Evolutionary conservation across 2,888 invertebrate species (phyloP), one percentile per base, ranked within the genome.

Genomic region (Drosophila neotestacea): DNA sequence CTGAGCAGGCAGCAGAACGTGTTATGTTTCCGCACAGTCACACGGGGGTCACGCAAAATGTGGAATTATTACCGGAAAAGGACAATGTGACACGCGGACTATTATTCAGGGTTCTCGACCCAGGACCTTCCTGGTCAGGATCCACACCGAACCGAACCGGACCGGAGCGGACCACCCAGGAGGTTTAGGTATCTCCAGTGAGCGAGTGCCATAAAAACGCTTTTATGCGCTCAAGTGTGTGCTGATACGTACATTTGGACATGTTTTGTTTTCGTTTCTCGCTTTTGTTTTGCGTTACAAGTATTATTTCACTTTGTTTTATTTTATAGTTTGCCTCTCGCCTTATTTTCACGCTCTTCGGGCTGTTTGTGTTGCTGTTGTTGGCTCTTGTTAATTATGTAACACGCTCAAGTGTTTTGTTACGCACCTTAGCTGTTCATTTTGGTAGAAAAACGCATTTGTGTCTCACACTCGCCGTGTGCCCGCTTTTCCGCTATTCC

Each of bases 311-410:
- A 55, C 47, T 66, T 71, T 84, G 72, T 64, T 82, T 88, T 75
- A 78, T 85, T 86, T 88, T 83, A 83, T 85, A 86, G 86, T 83
- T 85, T 78, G 66, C 81, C 84, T 83, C 69, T 73, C 72, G 80
- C 83, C 80, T 70, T 77, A 63, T 77, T 79, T 73, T 79, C 82
- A 73, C 79, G 62, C 68, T 79, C 74, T 72, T 70, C 51, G 48
- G 28, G 22, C 47, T 27, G 13, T 34, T 28, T 38, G 4, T 27
- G 27, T 16, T 30, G 30, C 30, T 52, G 39, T 4, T 50, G 36
- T 50, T 27, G 50, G 44, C 70, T 28, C 60, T 47, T 46, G 63
- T 85, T 86, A 88, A 88, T 85, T 88, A 85, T 88, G 71, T 75
- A 88, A 68, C 88, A 83, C 75, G 79, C 75, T 77, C 70, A 80